Conservation (phyloP, 1,140 invertebrate species). For the Bombus waltoni region DNA sequence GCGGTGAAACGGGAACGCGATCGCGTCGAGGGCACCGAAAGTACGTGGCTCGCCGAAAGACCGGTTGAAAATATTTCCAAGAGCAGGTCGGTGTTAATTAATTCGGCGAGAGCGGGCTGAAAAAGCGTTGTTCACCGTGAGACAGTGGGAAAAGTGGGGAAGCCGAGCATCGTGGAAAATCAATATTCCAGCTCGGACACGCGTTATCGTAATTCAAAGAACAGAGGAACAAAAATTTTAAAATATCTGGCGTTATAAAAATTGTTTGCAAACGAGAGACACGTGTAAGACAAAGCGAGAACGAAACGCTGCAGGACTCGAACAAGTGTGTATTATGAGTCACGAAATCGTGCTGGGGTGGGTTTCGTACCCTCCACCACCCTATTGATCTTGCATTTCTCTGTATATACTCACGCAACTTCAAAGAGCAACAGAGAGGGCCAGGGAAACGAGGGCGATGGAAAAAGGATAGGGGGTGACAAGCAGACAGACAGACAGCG, state of each 20-base stretch:
- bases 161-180: constrained; percentile 34
- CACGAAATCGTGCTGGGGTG: constrained; percentile 77
- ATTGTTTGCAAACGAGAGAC: constrained; percentile 31
- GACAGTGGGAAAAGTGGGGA: background rate
- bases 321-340: constrained; percentile 78
- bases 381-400: constrained; percentile 78
- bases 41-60: background rate
- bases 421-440: constrained; percentile 32
- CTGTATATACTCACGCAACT: constrained; percentile 63
- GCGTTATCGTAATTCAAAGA: background rate
- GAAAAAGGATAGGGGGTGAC: constrained; percentile 3
- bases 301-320: constrained; percentile 40
- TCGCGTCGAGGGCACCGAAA: background rate
- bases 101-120: constrained; percentile 5
- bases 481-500: background rate
- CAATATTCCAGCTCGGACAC: constrained; percentile 17
- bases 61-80: background rate
- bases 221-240: background rate
- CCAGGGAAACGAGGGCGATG: background rate
- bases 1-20: background rate
- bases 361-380: constrained; percentile 63
- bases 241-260: constrained; percentile 16
- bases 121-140: constrained; percentile 19
- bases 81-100: constrained; percentile 34
- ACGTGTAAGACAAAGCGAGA: background rate